Conservation (phyloP, 2,113 vertebrate genomes). For the Phaethornis superciliosus region DNA sequence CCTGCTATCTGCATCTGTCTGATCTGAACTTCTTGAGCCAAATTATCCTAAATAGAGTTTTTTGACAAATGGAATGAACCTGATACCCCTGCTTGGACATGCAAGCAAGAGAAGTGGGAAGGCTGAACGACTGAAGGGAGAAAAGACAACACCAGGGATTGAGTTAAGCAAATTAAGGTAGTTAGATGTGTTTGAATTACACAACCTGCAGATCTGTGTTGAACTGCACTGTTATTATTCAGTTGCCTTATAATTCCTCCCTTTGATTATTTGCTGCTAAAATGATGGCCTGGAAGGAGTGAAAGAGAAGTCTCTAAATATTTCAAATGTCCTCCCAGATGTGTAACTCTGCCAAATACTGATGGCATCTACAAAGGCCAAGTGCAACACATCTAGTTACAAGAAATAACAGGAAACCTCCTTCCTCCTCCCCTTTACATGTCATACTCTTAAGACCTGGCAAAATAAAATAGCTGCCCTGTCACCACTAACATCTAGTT, state of each 20-base stretch:
- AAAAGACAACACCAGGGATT: background rate
- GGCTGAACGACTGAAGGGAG: background rate
- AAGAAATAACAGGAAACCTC: background rate
- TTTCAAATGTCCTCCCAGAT: background rate
- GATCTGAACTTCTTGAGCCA: slow-evolving; percentile 44
- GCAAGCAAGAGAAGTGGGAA: background rate
- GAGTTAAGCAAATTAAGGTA: background rate
- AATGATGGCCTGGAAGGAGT: background rate
- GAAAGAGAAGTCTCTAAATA: background rate
- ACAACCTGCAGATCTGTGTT: background rate
- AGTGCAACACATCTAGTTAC: background rate
- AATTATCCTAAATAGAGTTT: slow-evolving; percentile 51
- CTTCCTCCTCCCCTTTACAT: background rate
- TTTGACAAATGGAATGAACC: background rate
- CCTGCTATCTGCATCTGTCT: slow-evolving; percentile 62
- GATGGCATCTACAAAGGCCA: background rate
- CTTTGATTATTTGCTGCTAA: slow-evolving; percentile 7
- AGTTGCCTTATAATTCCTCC: background rate
- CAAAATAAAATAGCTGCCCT: background rate
- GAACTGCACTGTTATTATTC: background rate
- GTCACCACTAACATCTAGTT: background rate
- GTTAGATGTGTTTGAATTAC: background rate
- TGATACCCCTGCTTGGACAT: background rate
- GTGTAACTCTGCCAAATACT: background rate
- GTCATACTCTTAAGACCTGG: background rate